Evolutionary conservation across 2,797 vertebrate species (phyloP).

Genomic region (Corythornis leucogaster): DNA sequence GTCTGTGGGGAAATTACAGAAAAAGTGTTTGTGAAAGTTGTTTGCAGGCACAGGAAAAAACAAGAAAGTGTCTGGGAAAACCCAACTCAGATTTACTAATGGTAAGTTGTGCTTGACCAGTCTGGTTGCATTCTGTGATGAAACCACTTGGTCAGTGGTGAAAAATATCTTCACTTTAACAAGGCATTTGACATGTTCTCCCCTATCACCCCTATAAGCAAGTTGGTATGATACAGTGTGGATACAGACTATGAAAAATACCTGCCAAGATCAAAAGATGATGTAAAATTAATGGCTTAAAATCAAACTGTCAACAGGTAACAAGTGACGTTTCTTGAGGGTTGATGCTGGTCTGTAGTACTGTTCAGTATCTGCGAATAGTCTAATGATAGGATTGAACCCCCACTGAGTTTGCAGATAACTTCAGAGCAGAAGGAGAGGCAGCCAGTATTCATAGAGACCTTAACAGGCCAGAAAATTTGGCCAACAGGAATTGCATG

Average conservation of each 20-base stretch:
- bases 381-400: background rate
- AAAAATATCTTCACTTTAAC: background rate
- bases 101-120: background rate
- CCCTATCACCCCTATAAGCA: background rate
- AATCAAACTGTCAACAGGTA: background rate
- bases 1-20: background rate
- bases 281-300: background rate
- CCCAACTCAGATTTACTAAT: background rate
- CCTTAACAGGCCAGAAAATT: background rate
- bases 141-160: background rate
- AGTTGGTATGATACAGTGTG: background rate
- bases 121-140: background rate
- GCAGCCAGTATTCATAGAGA: background rate
- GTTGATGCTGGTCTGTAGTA: background rate
- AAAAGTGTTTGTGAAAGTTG: background rate
- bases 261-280: background rate
- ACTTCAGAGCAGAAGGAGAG: background rate
- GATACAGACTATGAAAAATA: fast-evolving
- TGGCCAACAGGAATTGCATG: background rate
- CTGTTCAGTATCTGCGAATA: background rate
- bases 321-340: background rate
- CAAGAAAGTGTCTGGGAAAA: background rate
- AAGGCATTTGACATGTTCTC: background rate
- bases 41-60: background rate
- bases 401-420: background rate